Evolutionary conservation across 2,888 invertebrate genomes (phyloP).

Genomic region (Sesia apiformis): DNA sequence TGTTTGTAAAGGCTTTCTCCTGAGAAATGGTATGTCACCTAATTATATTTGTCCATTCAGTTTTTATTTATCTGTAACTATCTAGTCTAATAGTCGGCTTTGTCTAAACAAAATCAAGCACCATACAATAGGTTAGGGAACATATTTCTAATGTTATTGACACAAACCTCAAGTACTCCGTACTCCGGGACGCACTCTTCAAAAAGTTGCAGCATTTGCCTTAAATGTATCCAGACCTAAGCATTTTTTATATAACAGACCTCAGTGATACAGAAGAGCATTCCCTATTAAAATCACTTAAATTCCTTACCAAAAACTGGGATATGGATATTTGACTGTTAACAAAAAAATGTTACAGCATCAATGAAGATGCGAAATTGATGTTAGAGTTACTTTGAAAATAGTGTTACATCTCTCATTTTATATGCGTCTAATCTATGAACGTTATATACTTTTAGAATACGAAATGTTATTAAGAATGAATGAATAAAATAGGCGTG

Average conservation of each 20-base stretch:
- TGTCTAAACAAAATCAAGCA: no score
- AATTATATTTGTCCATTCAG: no score
- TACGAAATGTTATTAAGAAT: conserved; percentile 42
- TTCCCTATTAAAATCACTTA: conserved; percentile 34
- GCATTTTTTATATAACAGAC: conserved; percentile 45
- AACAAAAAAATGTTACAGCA: conserved; percentile 28
- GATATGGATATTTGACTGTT: conserved; percentile 39
- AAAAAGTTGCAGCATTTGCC: conserved; percentile 55
- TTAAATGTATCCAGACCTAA: conserved; percentile 45
- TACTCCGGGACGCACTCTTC: conserved; percentile 43
- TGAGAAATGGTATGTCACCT: no score
- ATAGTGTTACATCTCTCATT: conserved; percentile 65
- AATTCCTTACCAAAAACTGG: conserved; percentile 43
- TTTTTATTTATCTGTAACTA: no score
- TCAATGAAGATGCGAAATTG: conserved; percentile 20
- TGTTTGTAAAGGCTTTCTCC: no score
- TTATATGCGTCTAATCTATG: conserved; percentile 39
- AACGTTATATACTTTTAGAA: conserved; percentile 56
- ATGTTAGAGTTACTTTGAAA: conserved; percentile 42
- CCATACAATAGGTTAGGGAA: conserved; percentile 32
- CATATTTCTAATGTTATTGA: conserved; percentile 67
- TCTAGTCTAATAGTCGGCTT: no score
- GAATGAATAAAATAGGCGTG: no score
- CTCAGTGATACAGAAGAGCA: conserved; percentile 34
- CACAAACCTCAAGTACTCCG: conserved; percentile 63